Percentiles rank a stretch among this genome's conserved stretches.
Conservation (phyloP, 2,888 invertebrate species). For the Nineta flava region DNA sequence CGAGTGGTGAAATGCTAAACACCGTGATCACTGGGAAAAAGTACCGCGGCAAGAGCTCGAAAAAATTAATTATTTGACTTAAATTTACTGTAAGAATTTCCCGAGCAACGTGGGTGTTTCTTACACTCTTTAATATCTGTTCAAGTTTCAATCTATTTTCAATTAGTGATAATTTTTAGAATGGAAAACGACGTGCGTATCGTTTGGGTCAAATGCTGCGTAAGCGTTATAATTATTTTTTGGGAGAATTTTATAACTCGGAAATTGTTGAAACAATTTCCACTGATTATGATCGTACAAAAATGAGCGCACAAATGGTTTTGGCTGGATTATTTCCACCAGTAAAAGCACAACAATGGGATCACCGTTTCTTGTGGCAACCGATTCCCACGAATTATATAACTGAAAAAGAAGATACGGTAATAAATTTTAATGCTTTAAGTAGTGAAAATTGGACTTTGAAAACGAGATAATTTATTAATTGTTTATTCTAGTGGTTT, state of each 20-base stretch:
- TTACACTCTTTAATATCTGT: constrained; percentile 1
- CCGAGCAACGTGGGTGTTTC: too few species aligned
- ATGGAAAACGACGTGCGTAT: constrained; percentile 26
- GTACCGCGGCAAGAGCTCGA: too few species aligned
- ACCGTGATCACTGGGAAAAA: too few species aligned
- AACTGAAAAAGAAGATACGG: constrained; percentile 19
- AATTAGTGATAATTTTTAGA: constrained; percentile 18
- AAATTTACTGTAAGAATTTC: too few species aligned
- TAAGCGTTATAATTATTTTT: constrained; percentile 24
- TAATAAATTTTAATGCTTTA: constrained; percentile 9
- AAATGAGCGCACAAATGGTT: constrained; percentile 54
- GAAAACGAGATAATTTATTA: too few species aligned
- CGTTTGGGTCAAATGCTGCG: constrained; percentile 27
- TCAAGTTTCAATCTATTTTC: not conserved
- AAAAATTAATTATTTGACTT: too few species aligned
- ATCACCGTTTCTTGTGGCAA: constrained; percentile 34
- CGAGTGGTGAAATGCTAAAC: too few species aligned
- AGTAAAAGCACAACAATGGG: constrained; percentile 28
- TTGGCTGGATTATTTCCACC: constrained; percentile 55
- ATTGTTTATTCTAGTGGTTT: constrained; percentile 17
- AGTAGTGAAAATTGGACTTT: too few species aligned
- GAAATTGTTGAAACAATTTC: constrained; percentile 35
- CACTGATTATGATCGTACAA: constrained; percentile 54
- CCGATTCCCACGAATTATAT: constrained; percentile 35
- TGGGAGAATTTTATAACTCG: constrained; percentile 26